phyloP scores from a whole-genome alignment of 2,113 vertebrate genomes.

The Oreochromis spilurus region DNA sequence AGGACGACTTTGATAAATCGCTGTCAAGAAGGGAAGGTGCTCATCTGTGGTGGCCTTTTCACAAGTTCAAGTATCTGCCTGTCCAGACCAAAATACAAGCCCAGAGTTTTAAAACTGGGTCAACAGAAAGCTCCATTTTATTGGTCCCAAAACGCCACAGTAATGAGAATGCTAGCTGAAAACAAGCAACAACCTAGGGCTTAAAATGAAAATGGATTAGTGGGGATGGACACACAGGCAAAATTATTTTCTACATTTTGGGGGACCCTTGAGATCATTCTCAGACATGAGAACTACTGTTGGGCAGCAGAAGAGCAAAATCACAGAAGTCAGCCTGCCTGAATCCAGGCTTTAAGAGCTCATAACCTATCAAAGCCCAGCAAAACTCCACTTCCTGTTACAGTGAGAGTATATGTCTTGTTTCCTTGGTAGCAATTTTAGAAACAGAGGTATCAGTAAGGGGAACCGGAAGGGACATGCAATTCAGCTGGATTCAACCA shows the following conservation, averaged over 20 bases:
- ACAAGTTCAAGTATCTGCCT: neutral
- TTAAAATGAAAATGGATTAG: neutral
- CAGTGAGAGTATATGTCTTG: neutral
- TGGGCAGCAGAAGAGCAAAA: neutral
- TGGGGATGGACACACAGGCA: neutral
- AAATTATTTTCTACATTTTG: neutral
- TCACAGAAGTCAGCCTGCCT: neutral
- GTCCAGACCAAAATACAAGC: neutral
- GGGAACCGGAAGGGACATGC: neutral
- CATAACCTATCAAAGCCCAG: conserved; percentile 35
- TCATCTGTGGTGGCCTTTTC: neutral
- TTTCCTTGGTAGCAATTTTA: neutral
- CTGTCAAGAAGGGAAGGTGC: neutral
- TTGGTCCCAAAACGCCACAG: neutral
- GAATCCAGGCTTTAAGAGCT: neutral
- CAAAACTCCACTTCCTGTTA: conserved; percentile 58
- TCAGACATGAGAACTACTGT: neutral
- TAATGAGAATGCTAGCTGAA: neutral
- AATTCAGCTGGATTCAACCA: neutral
- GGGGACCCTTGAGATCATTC: neutral
- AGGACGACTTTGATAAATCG: neutral
- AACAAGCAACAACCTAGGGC: neutral
- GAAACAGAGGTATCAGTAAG: neutral
- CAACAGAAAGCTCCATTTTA: neutral
- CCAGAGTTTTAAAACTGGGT: neutral